These are phyloP conservation scores for Neolamprologus caudopunctatus DNA, from an alignment of 2,113 vertebrate species.

Conservation along the genomic window DNA sequence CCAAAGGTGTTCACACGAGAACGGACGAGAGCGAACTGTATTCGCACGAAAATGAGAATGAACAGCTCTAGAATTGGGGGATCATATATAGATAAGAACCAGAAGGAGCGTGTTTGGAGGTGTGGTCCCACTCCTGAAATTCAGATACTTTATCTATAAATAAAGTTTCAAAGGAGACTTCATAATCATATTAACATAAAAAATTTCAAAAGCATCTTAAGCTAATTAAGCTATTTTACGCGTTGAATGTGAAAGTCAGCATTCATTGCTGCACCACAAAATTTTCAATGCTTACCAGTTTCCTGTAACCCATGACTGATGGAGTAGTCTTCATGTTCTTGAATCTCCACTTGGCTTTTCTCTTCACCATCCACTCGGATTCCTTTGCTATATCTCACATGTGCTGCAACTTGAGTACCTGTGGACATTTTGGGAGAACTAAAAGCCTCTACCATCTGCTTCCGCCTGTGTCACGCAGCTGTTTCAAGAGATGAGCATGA, in stretches of 20 bases:
- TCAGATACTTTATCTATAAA: neutral
- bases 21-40: fast-evolving
- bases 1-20: fast-evolving
- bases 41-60: fast-evolving
- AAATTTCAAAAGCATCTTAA: neutral
- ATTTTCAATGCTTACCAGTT: neutral
- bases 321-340: neutral
- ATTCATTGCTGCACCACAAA: neutral
- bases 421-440: neutral
- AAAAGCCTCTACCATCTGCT: neutral
- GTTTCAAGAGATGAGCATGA: neutral
- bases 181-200: neutral
- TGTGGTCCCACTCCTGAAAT: neutral
- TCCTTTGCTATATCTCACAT: neutral
- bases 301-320: neutral
- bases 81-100: neutral
- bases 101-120: neutral
- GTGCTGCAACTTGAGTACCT: fast-evolving
- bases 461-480: neutral
- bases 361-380: fast-evolving
- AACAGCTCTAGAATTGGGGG: neutral
- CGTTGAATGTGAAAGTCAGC: fast-evolving
- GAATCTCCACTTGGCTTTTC: neutral
- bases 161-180: fast-evolving
- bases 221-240: neutral